Conservation (phyloP, 2,797 vertebrate genomes). For the Lateolabrax maculatus region DNA sequence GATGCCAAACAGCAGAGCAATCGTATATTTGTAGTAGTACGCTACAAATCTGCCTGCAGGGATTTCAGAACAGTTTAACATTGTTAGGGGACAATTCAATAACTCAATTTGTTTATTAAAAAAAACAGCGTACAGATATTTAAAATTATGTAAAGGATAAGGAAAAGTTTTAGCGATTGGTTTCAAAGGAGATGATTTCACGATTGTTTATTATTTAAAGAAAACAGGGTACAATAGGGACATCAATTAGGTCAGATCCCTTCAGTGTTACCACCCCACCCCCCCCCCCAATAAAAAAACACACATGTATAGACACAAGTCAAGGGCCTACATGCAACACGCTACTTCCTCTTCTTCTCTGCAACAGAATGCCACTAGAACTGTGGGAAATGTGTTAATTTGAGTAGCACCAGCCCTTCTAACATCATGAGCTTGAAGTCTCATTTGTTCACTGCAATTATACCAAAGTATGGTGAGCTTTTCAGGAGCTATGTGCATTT, state of each 20-base stretch:
- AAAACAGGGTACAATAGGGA: neutral
- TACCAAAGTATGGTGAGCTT: neutral
- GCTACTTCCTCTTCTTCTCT: too few species aligned
- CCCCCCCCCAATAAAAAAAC: neutral
- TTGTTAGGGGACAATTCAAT: neutral
- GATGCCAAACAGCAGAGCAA: constrained; percentile 12
- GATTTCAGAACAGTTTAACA: constrained; percentile 21
- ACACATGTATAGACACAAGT: neutral
- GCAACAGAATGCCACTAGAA: neutral
- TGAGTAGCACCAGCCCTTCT: neutral
- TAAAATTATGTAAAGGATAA: neutral
- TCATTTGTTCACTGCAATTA: neutral
- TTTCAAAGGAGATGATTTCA: neutral
- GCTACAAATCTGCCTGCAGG: constrained; percentile 6
- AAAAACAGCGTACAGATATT: neutral
- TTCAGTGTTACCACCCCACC: neutral
- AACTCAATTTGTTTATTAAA: neutral
- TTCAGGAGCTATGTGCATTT: neutral
- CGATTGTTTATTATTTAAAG: neutral
- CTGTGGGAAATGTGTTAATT: neutral
- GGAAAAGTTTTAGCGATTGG: neutral
- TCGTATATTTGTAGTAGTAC: constrained; percentile 19
- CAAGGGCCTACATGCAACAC: too few species aligned
- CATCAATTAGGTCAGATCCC: neutral
- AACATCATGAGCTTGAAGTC: neutral